Base-by-base conservation (phyloP, 2,113 vertebrate species). In the Cepphus grylle region DNA sequence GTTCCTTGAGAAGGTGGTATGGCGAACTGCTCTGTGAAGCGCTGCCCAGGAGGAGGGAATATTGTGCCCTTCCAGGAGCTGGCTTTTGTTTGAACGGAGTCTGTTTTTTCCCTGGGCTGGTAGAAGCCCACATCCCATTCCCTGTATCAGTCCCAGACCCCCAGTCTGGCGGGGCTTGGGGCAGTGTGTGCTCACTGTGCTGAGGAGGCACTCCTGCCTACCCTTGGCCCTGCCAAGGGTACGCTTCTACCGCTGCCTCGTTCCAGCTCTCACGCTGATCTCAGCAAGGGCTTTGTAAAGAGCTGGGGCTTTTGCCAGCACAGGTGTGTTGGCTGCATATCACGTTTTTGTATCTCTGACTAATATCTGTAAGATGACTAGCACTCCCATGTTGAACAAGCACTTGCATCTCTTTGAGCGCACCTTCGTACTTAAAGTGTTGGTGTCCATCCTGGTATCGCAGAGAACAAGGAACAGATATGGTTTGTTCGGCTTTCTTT, bases 121-220 rank as follows among this genome's bases (percentile, higher is more conserved):
- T 12, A 7, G 65, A 34, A 29, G 34, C 21, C 22, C 15, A 9
- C 17, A 15, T 36, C 22, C 9, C 1, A 3, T 34, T 45, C 19
- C 27, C 29, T 4, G 4, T 2, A 0, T 6, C 12, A 8, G 30
- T 38, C 42, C 21, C 21, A 32, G 38, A 27, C 8, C 34, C 25
- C 5, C 0, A 1, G 36, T 18, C 50, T 34, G 4, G 1, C 1
- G 10, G 27, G 36, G 14, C 62, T 74, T 47, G 27, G 56, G 42
- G 30, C 15, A 30, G 25, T 2, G 4, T 4, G 23, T 30, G 50
- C 43, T 47, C 38, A 5, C 1, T 8, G 16, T 36, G 79, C 61
- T 65, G 67, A 16, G 2, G 4, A 12, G 47, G 32, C n/a, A 9
- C 15, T 66, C 19, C 30, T 59, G 38, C 0, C 1, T 56, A 21